These are phyloP conservation scores for Pterostichus niger DNA, from an alignment of 2,888 invertebrate species.

Conservation along the genomic window DNA sequence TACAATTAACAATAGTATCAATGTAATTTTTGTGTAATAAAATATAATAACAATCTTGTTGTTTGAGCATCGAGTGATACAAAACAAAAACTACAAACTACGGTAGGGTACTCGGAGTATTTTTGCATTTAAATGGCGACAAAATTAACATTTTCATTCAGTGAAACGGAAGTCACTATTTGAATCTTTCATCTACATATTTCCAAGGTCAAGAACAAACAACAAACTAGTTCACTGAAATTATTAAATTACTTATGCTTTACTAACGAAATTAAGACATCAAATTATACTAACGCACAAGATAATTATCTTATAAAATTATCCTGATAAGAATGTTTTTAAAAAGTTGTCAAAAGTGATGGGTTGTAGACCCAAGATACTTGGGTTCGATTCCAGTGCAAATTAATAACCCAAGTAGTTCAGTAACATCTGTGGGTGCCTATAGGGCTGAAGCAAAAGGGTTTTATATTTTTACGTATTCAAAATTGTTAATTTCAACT, in stretches of 20 bases:
- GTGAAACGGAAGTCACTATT: slow-evolving; percentile 40
- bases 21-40: too few relatives aligned
- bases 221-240: slow-evolving; percentile 1
- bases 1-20: too few relatives aligned
- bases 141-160: slow-evolving; percentile 53
- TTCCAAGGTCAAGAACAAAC: slow-evolving; percentile 30
- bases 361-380: too few relatives aligned
- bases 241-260: slow-evolving; percentile 9
- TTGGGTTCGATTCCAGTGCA: too few relatives aligned
- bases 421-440: too few relatives aligned
- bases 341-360: too few relatives aligned
- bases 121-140: slow-evolving; percentile 43
- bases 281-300: not conserved
- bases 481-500: too few relatives aligned
- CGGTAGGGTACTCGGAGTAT: slow-evolving; percentile 8
- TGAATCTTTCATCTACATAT: slow-evolving; percentile 41
- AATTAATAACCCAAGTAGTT: too few relatives aligned
- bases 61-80: too few relatives aligned
- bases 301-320: not conserved
- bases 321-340: not conserved
- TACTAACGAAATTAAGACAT: not conserved
- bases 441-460: too few relatives aligned
- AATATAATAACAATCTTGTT: too few relatives aligned
- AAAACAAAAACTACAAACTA: not conserved
- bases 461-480: too few relatives aligned